phyloP scores from a whole-genome alignment of 1,140 invertebrate genomes.

The Bombyx mandarina region DNA sequence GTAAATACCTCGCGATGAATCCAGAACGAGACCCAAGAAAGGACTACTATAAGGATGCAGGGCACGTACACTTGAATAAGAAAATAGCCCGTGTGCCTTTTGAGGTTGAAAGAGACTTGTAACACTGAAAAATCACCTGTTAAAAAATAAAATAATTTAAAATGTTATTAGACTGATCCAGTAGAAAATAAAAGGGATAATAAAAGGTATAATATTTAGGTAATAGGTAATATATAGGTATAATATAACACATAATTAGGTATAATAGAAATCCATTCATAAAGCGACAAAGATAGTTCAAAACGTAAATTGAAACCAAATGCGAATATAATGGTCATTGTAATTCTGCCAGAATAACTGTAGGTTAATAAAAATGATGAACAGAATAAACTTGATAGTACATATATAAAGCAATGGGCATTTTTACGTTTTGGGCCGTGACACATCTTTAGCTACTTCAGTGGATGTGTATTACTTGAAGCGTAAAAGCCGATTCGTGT shows the following conservation, averaged over 20 bases:
- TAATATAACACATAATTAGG: too few species aligned
- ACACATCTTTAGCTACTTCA: constrained; percentile 16
- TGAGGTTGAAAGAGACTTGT: constrained; percentile 93
- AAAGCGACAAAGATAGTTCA: too few species aligned
- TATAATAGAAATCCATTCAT: too few species aligned
- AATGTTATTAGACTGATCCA: too few species aligned
- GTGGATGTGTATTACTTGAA: constrained; percentile 29
- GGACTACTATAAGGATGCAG: constrained; percentile 92
- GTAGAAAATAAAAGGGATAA: too few species aligned
- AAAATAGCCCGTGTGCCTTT: constrained; percentile 93
- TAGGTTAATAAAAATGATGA: too few species aligned
- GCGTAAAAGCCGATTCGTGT: constrained; percentile 52
- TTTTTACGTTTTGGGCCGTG: constrained; percentile 15
- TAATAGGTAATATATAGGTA: too few species aligned
- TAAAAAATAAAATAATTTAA: not conserved
- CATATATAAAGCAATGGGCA: constrained; percentile 11
- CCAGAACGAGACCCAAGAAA: constrained; percentile 98
- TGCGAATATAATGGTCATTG: too few species aligned
- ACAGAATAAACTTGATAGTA: not conserved
- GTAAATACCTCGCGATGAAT: constrained; percentile 89
- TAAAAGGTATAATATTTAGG: too few species aligned
- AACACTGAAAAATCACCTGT: constrained; percentile 89
- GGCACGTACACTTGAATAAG: constrained; percentile 96
- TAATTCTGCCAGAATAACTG: too few species aligned
- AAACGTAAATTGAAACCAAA: too few species aligned